Evolutionary conservation across 1,140 invertebrate species (phyloP), one percentile per base, ranked within the genome.

Genomic region (Pseudomyrmex concolor): DNA sequence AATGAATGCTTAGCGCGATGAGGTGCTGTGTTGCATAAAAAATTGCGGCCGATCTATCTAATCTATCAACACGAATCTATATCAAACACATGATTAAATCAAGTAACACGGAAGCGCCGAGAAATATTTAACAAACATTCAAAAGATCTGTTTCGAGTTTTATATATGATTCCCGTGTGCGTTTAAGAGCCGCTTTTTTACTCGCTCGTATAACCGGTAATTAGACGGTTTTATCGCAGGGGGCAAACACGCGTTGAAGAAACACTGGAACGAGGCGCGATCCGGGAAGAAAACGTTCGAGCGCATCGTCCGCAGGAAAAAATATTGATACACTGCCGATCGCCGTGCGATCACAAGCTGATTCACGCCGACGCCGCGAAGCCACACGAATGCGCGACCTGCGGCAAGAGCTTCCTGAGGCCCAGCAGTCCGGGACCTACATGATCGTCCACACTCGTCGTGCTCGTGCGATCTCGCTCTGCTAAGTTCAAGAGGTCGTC

Each of bases 401-500:
- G 87, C 67, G 77, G 82, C 72, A 88, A 88, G 54, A 54, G 77
- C n/a, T 89, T 89, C 22, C 59, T 78, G 9, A 60, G 78, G 2
- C 43, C 62, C 19, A 85, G 73, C 12, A 88, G 86, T n/a, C 83
- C 62, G 86, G 86, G 25, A 86, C 76, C 0, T 84, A 83, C 43
- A 85, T 76, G 73, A 83, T 88, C 86, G 86, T 88, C 7, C 87
- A 87, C n/a, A 88, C 25, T 85, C 43, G 54, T 78, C 83, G 10
- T 88, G 54, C 68, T 45, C 71, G 19, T 88, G 84, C 54, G 73
- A 88, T 60, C 48, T 85, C 17, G 85, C 73, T 17, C 67, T 78
- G 87, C 87, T 0, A 88, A 74, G 22, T 88, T 88, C 68, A 89
- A 89, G 57, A 71, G 86, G 7, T 85, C 84, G 1, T 89, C 87